A percentile compares a stretch with the other conserved stretches of the same genome.
These are phyloP conservation scores for Onthophagus sagittarius DNA, from an alignment of 2,888 invertebrate species.

Conservation along the genomic window DNA sequence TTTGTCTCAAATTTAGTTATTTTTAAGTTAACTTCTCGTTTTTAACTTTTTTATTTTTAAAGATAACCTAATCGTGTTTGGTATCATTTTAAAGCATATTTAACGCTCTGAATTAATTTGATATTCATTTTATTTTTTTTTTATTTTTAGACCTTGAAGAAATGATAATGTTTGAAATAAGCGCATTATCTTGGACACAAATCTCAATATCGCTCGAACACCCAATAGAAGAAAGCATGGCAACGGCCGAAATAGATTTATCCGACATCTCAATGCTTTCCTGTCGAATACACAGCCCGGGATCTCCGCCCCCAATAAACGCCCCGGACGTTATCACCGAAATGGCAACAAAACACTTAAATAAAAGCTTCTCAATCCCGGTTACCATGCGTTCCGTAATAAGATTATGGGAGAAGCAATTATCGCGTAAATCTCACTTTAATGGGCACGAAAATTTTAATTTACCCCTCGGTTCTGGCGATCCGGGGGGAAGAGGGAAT, in stretches of 20 bases:
- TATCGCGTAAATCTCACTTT: slow-evolving; percentile 49
- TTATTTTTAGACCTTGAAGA: slow-evolving; percentile 59
- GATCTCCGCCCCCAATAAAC: slow-evolving; percentile 43
- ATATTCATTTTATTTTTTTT: too few relatives aligned
- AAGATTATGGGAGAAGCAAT: slow-evolving; percentile 79
- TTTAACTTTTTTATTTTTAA: too few relatives aligned
- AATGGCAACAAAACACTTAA: slow-evolving; percentile 66
- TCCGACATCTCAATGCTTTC: slow-evolving; percentile 74
- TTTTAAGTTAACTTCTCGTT: too few relatives aligned
- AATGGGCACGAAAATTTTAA: slow-evolving; percentile 57
- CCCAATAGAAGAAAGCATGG: slow-evolving; percentile 88
- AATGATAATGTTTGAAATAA: slow-evolving; percentile 88
- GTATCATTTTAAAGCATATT: too few relatives aligned
- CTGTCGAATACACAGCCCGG: slow-evolving; percentile 70
- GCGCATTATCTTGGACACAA: slow-evolving; percentile 84
- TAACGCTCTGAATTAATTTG: too few relatives aligned
- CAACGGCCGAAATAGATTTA: slow-evolving; percentile 86
- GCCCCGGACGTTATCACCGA: slow-evolving; percentile 52
- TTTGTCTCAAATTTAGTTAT: too few relatives aligned
- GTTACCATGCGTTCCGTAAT: slow-evolving; percentile 83
- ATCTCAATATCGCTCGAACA: slow-evolving; percentile 89
- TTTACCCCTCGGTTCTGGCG: slow-evolving; percentile 65
- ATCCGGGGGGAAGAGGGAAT: slow-evolving; percentile 57
- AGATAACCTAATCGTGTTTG: too few relatives aligned
- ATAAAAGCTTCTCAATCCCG: slow-evolving; percentile 89